phyloP scores from a whole-genome alignment of 2,888 invertebrate species.

The Phrixothrix hirtus region DNA sequence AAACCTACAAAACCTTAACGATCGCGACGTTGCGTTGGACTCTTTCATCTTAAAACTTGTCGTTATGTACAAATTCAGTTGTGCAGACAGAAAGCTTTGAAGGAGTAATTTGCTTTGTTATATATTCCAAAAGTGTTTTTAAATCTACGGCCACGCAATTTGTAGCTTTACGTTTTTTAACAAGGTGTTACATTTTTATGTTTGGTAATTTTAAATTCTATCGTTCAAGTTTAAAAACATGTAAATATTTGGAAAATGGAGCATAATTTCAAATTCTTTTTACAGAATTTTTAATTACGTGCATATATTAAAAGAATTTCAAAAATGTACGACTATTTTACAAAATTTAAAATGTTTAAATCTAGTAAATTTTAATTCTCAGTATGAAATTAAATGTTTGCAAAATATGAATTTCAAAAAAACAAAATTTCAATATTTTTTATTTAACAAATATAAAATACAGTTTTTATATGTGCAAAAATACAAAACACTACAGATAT shows the following conservation, averaged over 20 bases:
- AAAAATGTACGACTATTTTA: too few species aligned
- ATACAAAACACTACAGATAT: too few species aligned
- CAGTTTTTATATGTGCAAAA: too few species aligned
- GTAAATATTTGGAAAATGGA: too few species aligned
- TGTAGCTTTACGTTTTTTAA: constrained; percentile 18
- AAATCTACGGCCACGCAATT: constrained; percentile 41
- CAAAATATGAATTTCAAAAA: too few species aligned
- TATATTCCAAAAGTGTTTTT: constrained; percentile 43
- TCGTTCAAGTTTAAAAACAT: constrained; percentile 17
- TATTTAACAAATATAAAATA: too few species aligned
- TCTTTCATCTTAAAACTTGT: constrained; percentile 38
- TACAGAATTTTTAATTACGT: too few species aligned
- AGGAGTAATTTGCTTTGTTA: constrained; percentile 46
- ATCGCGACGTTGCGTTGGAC: constrained; percentile 31
- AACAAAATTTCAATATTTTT: too few species aligned
- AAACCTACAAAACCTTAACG: constrained; percentile 30
- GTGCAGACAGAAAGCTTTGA: constrained; percentile 34
- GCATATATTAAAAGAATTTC: too few species aligned
- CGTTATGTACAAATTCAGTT: constrained; percentile 40
- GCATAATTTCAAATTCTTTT: too few species aligned
- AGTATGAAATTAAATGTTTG: too few species aligned
- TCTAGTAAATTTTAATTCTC: background rate
- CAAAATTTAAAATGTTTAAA: background rate
- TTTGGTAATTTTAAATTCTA: constrained; percentile 16
- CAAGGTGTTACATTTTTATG: constrained; percentile 24